Evolutionary conservation across 1,140 invertebrate genomes (phyloP), one percentile per base, ranked within the genome.

Genomic region (Telenomus remus): DNA sequence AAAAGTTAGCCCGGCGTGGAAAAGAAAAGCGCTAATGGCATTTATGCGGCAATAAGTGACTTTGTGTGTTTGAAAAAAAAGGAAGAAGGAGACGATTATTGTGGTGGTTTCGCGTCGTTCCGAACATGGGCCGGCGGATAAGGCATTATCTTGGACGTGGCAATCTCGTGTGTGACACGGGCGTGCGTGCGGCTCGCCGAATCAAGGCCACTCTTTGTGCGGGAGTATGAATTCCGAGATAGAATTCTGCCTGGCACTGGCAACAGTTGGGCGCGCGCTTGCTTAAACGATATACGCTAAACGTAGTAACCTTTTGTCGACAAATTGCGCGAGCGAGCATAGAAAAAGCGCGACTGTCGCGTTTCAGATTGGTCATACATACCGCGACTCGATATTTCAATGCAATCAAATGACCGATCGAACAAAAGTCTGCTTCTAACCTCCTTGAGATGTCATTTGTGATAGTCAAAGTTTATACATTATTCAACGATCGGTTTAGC

Each of bases 161-260:
- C 59, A 47, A 70, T 70, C 65, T 65, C 48, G 47, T 53, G 47
- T 53, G 65, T 70, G 73, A 69, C 73, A 68, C 72, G 57, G 72
- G 56, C 63, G 64, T 53, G 68, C 69, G 70, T 39, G 53, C 47
- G 14, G 42, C 47, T 16, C 12, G 47, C 56, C 55, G 39, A 65
- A 69, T 71, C 74, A 76, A 76, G 74, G 74, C 66, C 74, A 69
- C 68, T 71, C 74, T 71, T 76, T 76, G 74, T 76, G 66, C 66
- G 61, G 63, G 63, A 76, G 72, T 69, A n/a, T 39, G 54, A 63
- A 65, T 68, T 54, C 55, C 42, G 34, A 50, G 73, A 76, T 76
- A 76, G 19, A 76, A n/a, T n/a, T n/a, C n/a, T n/a, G n/a, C n/a
- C n/a, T n/a, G n/a, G n/a, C n/a, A n/a, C n/a, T n/a, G n/a, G n/a